phyloP scores from a whole-genome alignment of 2,113 vertebrate species.

The Oncorhynchus gorbuscha region DNA sequence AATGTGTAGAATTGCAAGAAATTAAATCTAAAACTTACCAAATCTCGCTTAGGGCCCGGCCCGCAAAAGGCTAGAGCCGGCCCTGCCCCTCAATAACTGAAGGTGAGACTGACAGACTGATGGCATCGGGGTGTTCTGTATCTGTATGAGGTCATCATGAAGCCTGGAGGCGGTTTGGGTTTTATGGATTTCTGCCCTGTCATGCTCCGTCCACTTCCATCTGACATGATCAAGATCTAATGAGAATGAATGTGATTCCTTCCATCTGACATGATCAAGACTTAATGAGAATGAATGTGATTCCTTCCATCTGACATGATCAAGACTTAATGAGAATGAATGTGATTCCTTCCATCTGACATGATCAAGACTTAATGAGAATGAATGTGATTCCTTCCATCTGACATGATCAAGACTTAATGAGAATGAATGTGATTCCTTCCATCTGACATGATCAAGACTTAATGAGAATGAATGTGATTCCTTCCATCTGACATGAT shows the following conservation, averaged over 20 bases:
- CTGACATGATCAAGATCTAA: slow-evolving; percentile 54
- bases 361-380: neutral
- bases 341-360: slow-evolving; percentile 28
- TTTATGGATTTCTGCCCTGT: slow-evolving; percentile 43
- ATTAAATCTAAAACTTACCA: no score
- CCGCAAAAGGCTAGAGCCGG: no score
- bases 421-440: slow-evolving; percentile 14
- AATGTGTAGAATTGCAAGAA: no score
- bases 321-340: slow-evolving; percentile 30
- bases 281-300: slow-evolving; percentile 42
- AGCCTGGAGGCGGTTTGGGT: slow-evolving; percentile 37
- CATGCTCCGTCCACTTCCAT: slow-evolving; percentile 35
- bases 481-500: slow-evolving; percentile 10
- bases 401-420: no score
- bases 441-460: neutral
- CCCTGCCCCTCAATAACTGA: slow-evolving; percentile 11
- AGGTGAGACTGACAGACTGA: slow-evolving; percentile 15
- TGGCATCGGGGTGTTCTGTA: slow-evolving; percentile 18
- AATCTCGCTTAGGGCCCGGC: no score
- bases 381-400: slow-evolving; percentile 43
- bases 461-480: slow-evolving; percentile 42
- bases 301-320: slow-evolving; percentile 10
- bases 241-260: slow-evolving; percentile 52
- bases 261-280: neutral
- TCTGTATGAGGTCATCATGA: slow-evolving; percentile 51